phyloP scores from a whole-genome alignment of 2,797 vertebrate genomes.

The Distichodus sexfasciatus region DNA sequence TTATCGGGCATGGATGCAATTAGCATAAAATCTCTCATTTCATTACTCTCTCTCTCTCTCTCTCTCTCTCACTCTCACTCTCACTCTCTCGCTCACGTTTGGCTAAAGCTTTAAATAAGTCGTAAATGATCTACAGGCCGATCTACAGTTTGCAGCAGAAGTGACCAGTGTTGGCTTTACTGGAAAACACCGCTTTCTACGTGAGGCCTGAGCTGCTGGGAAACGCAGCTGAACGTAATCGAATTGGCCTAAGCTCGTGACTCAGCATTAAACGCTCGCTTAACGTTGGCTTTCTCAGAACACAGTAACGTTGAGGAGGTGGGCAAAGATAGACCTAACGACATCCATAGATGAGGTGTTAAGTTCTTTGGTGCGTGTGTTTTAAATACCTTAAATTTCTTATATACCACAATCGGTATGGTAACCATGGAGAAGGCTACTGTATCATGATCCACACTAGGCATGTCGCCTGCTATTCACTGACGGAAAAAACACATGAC shows the following conservation, averaged over 20 bases:
- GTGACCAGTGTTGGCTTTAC: conserved; percentile 50
- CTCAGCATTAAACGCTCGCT: conserved; percentile 27
- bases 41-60: conserved; percentile 39
- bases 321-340: background rate
- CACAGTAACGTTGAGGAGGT: conserved; percentile 18
- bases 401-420: no score
- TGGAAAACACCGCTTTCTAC: conserved; percentile 52
- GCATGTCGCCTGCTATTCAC: no score
- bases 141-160: conserved; percentile 44
- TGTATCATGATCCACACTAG: no score
- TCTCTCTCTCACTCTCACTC: conserved; percentile 10
- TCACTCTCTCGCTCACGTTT: conserved; percentile 36
- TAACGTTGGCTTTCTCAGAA: conserved; percentile 24
- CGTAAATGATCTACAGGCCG: conserved; percentile 33
- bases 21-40: conserved; percentile 65
- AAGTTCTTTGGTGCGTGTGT: conserved; percentile 24
- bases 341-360: no score
- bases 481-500: no score
- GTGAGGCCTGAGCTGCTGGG: conserved; percentile 43
- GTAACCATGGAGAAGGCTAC: no score
- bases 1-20: conserved; percentile 53
- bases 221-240: conserved; percentile 39
- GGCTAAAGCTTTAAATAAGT: conserved; percentile 43
- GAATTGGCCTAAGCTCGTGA: conserved; percentile 49
- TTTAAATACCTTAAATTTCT: no score